Percentiles rank a stretch among this genome's conserved stretches.
These are phyloP conservation scores for Larimichthys polyactis DNA, from an alignment of 2,113 vertebrate genomes.

Conservation along the genomic window DNA sequence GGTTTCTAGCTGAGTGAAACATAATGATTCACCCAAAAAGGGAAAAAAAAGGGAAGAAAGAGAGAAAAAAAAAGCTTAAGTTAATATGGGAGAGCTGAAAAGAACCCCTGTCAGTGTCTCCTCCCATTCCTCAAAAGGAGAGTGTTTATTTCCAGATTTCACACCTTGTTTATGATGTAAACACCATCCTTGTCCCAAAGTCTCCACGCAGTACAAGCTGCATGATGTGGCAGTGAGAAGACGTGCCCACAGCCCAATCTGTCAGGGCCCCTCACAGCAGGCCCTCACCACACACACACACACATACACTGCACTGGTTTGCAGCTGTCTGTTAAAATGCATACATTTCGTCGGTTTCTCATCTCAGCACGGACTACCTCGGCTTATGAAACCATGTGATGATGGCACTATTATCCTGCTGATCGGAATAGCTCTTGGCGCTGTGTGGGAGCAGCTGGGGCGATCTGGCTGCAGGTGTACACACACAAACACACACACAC, in stretches of 20 bases:
- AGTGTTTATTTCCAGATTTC: conserved; percentile 46
- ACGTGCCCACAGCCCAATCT: conserved; percentile 45
- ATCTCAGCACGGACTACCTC: conserved; percentile 39
- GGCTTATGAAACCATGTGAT: conserved; percentile 66
- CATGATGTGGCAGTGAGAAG: conserved; percentile 42
- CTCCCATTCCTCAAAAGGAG: conserved; percentile 5
- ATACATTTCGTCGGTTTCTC: conserved; percentile 61
- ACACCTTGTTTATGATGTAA: conserved; percentile 53
- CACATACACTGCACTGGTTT: conserved; percentile 17
- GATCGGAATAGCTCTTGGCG: conserved; percentile 71
- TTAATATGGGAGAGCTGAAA: not conserved
- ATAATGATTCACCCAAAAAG: not conserved
- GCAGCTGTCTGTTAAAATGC: conserved; percentile 42
- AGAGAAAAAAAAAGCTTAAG: not conserved
- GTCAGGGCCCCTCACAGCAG: conserved; percentile 42
- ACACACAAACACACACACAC: conserved; percentile 6
- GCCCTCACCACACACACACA: not conserved
- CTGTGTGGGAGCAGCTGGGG: conserved; percentile 74
- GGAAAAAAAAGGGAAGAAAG: not conserved
- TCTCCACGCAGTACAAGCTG: conserved; percentile 32
- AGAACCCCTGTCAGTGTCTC: not conserved
- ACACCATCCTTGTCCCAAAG: conserved; percentile 37
- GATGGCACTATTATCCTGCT: conserved; percentile 71
- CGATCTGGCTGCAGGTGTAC: conserved; percentile 53
- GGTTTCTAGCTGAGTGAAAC: not conserved